Evolutionary conservation across 2,797 vertebrate species (phyloP), one percentile per base, ranked within the genome.

Genomic region (Babyrousa celebensis): DNA sequence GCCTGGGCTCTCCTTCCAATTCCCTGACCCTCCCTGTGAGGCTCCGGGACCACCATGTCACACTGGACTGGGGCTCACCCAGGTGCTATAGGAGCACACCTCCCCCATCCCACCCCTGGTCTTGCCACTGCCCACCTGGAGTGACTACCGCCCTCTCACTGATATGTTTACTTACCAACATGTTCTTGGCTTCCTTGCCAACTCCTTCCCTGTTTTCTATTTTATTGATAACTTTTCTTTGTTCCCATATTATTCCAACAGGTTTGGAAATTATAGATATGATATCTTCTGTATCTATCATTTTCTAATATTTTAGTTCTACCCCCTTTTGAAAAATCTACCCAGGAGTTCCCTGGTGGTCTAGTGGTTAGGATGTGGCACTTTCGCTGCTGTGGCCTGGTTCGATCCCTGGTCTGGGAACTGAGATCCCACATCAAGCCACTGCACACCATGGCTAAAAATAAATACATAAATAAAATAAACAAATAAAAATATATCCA

Each of bases 151-250:
- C 15, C 2, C 1, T 52, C 25, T 25, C 63, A 15, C 3, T 54
- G 27, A 16, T 4, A 36, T 32, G 12, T 74, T 25, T 29, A 65
- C 6, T 71, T 52, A 71, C 32, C 8, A n/a, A 25, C 6, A 27
- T 92, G 32, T 84, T 85, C 65, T 75, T 85, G 27, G 18, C 12
- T 75, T 71, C 20, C n/a, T 65, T 77, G 48, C n/a, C 23, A 56
- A 12, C 74, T 78, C 32, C 12, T 78, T 89, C 20, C 74, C 5
- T 27, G 0, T 23, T 92, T 97, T 62, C 25, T 23, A 32, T 68
- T 94, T 82, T 62, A 67, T n/a, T 86, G 15, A 60, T 54, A 80
- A 21, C 3, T 67, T 86, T 71, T 82, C 36, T 60, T 86, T 94
- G 40, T 75, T 67, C 52, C 23, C 27, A n/a, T 77, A 27, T 36